Evolutionary conservation across 2,113 vertebrate genomes (phyloP).

Genomic region (Orcinus orca): DNA sequence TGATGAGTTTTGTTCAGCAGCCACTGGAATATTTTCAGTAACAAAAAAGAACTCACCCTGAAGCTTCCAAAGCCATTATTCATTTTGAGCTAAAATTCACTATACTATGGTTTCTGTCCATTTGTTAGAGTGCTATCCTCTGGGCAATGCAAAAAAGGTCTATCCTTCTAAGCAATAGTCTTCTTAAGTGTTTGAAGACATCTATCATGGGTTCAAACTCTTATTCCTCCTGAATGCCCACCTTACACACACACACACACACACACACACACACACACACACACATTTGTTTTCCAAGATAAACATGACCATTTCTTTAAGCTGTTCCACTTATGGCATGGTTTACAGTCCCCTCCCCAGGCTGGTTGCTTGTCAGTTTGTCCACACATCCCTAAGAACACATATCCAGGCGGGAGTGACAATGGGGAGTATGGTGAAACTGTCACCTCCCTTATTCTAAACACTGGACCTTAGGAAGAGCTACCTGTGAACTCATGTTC

Average conservation of each 20-base stretch:
- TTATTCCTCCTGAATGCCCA: neutral
- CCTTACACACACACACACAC: no score
- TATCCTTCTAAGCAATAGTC: neutral
- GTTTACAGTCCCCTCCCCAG: neutral
- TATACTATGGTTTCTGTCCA: neutral
- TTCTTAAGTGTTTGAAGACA: constrained; percentile 18
- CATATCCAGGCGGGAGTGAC: neutral
- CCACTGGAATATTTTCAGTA: constrained; percentile 20
- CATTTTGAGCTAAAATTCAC: constrained; percentile 30
- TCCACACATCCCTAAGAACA: neutral
- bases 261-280: neutral
- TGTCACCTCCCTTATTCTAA: neutral
- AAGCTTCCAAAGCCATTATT: constrained; percentile 11
- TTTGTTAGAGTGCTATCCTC: constrained; percentile 11
- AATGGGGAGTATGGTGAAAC: neutral
- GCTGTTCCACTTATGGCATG: neutral
- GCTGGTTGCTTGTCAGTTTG: neutral
- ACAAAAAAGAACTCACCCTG: constrained; percentile 8
- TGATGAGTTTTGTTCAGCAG: constrained; percentile 9
- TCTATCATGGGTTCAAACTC: neutral
- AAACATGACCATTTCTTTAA: constrained; percentile 33
- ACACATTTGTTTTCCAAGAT: neutral
- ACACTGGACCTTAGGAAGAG: neutral
- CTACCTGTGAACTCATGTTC: neutral
- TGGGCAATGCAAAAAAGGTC: neutral